Base-by-base conservation (phyloP, 2,797 vertebrate species). In the Chelon auratus region DNA sequence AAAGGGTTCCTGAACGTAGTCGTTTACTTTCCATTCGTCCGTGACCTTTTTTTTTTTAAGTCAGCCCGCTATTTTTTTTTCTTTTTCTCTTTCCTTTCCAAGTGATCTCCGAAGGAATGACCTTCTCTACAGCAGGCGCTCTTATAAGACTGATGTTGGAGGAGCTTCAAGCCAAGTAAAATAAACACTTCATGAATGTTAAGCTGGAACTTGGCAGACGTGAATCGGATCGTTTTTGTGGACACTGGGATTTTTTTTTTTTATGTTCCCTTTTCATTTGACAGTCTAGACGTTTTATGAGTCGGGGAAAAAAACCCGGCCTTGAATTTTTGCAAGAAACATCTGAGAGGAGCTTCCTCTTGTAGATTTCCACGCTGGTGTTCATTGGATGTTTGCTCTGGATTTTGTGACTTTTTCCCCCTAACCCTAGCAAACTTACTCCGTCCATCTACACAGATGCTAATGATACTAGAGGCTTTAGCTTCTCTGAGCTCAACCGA, bases 271-370 rank as follows among this genome's bases (percentile, higher is more conserved):
- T 53, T 93, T 92, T 89, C 86, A 73, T 83, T 89, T 89, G 86
- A 93, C 91, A 88, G 92, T 91, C 91, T 89, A 90, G 91, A 93
- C 90, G 20, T 86, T 93, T 93, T 91, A 93, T 90, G 90, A 79
- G 72, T 86, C 82, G 50, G 76, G 85, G 33, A 13, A 78, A 89
- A 89, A 90, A 91, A 87, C 85, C 75, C 64, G 63, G 82, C 78
- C 75, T 75, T 15, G 36, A 66, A 60, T 83, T 78, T 89, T 90
- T 58, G 15, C 75, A 59, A 71, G 63, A 79, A 65, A 81, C 77
- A 72, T 85, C 64, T 82, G 55, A 77, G 55, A 65, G 54, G 55
- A 50, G 55, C 62, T 66, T 78, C 68, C 62, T 74, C 72, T 48
- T 54, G 36, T 18, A 9, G 17, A 55, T 80, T 58, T 72, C 33